Conservation (phyloP, 2,888 invertebrate species). For the Cylloceria caligata region DNA sequence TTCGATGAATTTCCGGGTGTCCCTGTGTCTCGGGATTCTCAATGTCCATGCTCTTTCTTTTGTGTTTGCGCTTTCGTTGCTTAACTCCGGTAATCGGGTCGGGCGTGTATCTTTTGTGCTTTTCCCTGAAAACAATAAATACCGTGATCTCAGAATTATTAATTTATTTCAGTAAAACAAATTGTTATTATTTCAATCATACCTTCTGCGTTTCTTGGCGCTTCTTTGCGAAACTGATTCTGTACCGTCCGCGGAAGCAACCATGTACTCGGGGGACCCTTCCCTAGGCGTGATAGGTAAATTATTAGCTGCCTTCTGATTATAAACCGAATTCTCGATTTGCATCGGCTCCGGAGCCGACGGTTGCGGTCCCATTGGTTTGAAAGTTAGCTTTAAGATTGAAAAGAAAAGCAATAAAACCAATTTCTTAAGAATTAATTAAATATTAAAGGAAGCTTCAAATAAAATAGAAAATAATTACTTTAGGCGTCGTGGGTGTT, state of each 20-base stretch:
- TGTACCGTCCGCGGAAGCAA: conserved; percentile 81
- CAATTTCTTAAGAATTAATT: too few relatives aligned
- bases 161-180: conserved; percentile 8
- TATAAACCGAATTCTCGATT: conserved; percentile 74
- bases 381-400: conserved; percentile 80
- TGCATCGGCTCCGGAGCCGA: conserved; percentile 73
- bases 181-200: conserved; percentile 1
- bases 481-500: conserved; percentile 83
- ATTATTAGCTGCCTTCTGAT: conserved; percentile 77
- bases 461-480: conserved; percentile 52
- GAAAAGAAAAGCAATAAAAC: too few relatives aligned
- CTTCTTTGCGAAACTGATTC: conserved; percentile 81
- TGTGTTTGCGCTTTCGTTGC: conserved; percentile 92
- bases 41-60: conserved; percentile 91
- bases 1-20: conserved; percentile 86
- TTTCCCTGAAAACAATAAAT: conserved; percentile 85
- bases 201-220: conserved; percentile 83
- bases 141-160: neutral
- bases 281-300: conserved; percentile 76
- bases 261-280: conserved; percentile 83
- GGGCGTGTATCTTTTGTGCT: conserved; percentile 91
- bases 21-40: conserved; percentile 85
- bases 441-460: neutral
- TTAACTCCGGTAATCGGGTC: conserved; percentile 88
- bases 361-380: conserved; percentile 80